Percentiles rank a stretch among this genome's conserved stretches.
These are phyloP conservation scores for Cheilosia impressa DNA, from an alignment of 2,888 invertebrate species.

Conservation along the genomic window DNA sequence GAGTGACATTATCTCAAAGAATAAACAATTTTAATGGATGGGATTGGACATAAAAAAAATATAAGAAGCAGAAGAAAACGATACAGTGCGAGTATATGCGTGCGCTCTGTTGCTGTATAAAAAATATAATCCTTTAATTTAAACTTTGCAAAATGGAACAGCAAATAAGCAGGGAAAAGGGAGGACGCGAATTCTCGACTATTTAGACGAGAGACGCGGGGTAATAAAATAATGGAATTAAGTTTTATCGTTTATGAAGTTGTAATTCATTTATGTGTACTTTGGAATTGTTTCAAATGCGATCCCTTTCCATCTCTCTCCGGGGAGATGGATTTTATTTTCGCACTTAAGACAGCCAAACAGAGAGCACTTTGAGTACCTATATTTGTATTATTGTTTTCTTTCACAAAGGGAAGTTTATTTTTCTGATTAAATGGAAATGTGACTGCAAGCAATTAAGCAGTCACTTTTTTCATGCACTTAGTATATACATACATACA, in stretches of 20 bases:
- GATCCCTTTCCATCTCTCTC: background rate
- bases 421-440: constrained; percentile 60
- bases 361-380: constrained; percentile 1
- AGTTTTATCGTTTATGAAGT: constrained; percentile 75
- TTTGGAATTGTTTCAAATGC: constrained; percentile 51
- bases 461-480: too few species aligned
- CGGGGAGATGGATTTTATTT: constrained; percentile 37
- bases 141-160: constrained; percentile 68
- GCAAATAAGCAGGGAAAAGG: constrained; percentile 19
- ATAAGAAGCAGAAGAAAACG: constrained; percentile 22
- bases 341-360: constrained; percentile 53
- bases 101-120: constrained; percentile 28
- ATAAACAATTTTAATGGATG: constrained; percentile 75
- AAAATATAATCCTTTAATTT: constrained; percentile 75
- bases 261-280: constrained; percentile 74
- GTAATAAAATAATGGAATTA: constrained; percentile 75
- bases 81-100: constrained; percentile 16
- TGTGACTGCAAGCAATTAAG: constrained; percentile 29
- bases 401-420: constrained; percentile 35
- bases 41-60: constrained; percentile 63
- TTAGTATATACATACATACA: too few species aligned
- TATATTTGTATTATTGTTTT: constrained; percentile 39
- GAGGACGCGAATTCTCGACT: constrained; percentile 25
- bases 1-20: constrained; percentile 74
- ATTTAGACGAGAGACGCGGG: constrained; percentile 13